Conservation (phyloP, 2,888 invertebrate genomes). For the Drosophila algonquin region DNA sequence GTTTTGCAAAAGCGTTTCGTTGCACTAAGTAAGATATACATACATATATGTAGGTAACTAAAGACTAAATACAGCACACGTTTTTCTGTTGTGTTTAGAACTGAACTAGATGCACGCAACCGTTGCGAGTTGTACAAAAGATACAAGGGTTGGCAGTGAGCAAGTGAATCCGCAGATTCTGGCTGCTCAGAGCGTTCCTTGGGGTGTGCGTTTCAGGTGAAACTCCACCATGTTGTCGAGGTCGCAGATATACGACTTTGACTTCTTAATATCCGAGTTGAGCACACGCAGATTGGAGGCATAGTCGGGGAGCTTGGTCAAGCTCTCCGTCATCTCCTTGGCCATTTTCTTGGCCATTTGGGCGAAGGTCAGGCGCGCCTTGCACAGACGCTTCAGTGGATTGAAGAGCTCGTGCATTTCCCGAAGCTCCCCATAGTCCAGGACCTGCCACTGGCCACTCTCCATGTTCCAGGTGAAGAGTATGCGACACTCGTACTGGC, state of each 20-base stretch:
- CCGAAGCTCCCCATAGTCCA: constrained; percentile 83
- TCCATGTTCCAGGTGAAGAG: constrained; percentile 84
- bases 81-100: constrained; percentile 52
- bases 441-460: constrained; percentile 82
- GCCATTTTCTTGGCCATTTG: constrained; percentile 81
- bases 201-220: constrained; percentile 76
- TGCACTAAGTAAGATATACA: constrained; percentile 48
- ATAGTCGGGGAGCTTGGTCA: constrained; percentile 79
- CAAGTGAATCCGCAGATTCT: not conserved
- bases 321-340: constrained; percentile 74
- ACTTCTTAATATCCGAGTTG: constrained; percentile 82
- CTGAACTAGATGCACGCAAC: constrained; percentile 68
- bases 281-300: constrained; percentile 81
- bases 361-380: constrained; percentile 71
- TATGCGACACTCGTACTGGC: constrained; percentile 83
- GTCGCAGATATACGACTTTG: constrained; percentile 81
- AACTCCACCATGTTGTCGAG: constrained; percentile 83
- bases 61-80: constrained; percentile 65
- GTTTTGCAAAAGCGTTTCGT: constrained; percentile 67
- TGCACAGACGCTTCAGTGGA: constrained; percentile 68
- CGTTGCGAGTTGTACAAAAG: constrained; percentile 25
- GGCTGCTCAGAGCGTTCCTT: constrained; percentile 40
- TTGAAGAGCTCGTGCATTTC: constrained; percentile 76
- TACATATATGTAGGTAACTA: constrained; percentile 26
- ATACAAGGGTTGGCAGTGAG: not conserved